A percentile compares a stretch with the other conserved stretches of the same genome.
Evolutionary conservation across 2,113 vertebrate genomes (phyloP).

Genomic region (Siniperca chuatsi): DNA sequence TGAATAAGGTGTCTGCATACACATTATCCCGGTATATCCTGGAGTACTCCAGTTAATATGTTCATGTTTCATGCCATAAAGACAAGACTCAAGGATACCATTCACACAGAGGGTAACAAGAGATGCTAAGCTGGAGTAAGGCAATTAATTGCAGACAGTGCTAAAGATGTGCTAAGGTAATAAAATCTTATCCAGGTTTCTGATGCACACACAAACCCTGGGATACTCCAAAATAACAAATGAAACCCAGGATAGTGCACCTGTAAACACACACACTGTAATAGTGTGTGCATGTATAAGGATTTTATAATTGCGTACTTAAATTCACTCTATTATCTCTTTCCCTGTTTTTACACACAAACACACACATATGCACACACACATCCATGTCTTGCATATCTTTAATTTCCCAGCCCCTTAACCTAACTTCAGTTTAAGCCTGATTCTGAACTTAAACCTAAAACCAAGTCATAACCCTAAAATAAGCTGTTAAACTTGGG

Average conservation of each 20-base stretch:
- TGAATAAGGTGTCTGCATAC: neutral
- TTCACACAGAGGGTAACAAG: neutral
- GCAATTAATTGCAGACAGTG: neutral
- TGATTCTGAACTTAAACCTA: neutral
- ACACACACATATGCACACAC: neutral
- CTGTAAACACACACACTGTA: neutral
- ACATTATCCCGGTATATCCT: neutral
- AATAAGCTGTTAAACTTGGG: neutral
- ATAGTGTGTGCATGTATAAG: neutral
- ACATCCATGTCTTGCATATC: neutral
- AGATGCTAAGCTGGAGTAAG: neutral
- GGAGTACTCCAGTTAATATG: neutral
- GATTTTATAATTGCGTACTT: neutral
- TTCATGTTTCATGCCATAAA: neutral
- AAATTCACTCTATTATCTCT: neutral
- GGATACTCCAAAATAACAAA: neutral
- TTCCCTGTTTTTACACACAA: neutral
- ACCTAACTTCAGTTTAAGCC: neutral
- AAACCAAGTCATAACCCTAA: neutral
- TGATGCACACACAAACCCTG: neutral
- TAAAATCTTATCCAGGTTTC: neutral
- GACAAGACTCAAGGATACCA: neutral
- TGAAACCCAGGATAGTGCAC: neutral
- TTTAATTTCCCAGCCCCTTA: neutral
- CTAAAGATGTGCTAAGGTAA: neutral